Evolutionary conservation across 2,113 vertebrate genomes (phyloP).

Genomic region (Thymallus thymallus): DNA sequence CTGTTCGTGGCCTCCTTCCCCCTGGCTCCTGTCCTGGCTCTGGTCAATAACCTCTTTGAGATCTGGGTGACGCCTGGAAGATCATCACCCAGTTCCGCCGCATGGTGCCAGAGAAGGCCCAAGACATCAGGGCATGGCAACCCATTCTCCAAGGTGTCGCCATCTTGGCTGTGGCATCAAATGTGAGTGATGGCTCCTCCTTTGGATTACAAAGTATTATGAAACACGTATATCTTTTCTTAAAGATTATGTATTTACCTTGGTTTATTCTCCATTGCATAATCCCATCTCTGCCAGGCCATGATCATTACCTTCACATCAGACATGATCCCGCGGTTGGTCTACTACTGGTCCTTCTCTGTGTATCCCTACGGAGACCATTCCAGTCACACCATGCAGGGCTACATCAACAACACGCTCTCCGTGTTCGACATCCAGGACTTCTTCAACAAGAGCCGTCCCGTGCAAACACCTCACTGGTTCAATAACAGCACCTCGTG

Average conservation of each 20-base stretch:
- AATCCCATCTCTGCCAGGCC: slow-evolving; percentile 70
- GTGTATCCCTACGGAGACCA: slow-evolving; percentile 80
- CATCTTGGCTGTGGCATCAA: slow-evolving; percentile 89
- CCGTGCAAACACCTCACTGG: slow-evolving; percentile 36
- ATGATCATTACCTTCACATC: slow-evolving; percentile 96
- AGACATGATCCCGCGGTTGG: slow-evolving; percentile 92
- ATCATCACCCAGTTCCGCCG: slow-evolving; percentile 89
- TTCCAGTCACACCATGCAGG: slow-evolving; percentile 78
- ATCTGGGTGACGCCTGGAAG: slow-evolving; percentile 91
- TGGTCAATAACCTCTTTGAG: slow-evolving; percentile 91
- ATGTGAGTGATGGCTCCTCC: slow-evolving; percentile 71
- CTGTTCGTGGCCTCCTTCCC: slow-evolving; percentile 95
- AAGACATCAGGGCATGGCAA: slow-evolving; percentile 91
- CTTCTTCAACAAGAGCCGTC: slow-evolving; percentile 75
- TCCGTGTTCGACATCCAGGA: slow-evolving; percentile 80
- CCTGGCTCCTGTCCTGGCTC: slow-evolving; percentile 89
- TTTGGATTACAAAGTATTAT: not conserved
- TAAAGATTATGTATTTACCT: not conserved
- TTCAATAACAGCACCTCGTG: slow-evolving; percentile 73
- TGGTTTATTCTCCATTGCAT: no score
- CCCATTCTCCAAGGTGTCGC: slow-evolving; percentile 91
- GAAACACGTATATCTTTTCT: not conserved
- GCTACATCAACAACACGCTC: slow-evolving; percentile 89
- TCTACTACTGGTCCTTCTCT: slow-evolving; percentile 95
- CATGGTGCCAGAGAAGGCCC: slow-evolving; percentile 85